phyloP scores from a whole-genome alignment of 2,113 vertebrate genomes.

The Globicephala melas region DNA sequence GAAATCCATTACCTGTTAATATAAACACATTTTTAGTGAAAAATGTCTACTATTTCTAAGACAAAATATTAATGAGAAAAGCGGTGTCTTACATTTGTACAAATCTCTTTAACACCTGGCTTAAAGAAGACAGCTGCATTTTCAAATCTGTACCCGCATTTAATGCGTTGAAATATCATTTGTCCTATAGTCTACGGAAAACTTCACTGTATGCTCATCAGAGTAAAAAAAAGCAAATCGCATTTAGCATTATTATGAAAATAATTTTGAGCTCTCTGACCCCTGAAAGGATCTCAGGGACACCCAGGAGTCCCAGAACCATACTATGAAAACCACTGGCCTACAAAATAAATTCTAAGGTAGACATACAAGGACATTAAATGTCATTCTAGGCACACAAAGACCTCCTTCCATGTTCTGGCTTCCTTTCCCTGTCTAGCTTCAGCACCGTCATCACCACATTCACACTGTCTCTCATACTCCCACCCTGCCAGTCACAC shows the following conservation, averaged over 20 bases:
- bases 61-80: background rate
- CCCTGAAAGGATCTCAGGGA: background rate
- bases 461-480: background rate
- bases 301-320: background rate
- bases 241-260: background rate
- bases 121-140: slow-evolving; percentile 24
- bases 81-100: background rate
- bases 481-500: background rate
- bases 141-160: slow-evolving; percentile 31
- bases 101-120: background rate
- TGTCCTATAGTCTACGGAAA: background rate
- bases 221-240: background rate
- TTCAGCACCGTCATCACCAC: background rate
- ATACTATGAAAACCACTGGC: background rate
- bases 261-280: background rate
- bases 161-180: background rate
- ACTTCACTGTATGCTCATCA: background rate
- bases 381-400: background rate
- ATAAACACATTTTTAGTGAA: background rate
- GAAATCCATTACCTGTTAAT: background rate
- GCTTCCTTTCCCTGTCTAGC: background rate
- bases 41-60: background rate
- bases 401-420: background rate
- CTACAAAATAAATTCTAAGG: background rate
- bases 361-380: background rate